Base-by-base conservation (phyloP, 2,797 vertebrate species). In the Epinephelus malabaricus region DNA sequence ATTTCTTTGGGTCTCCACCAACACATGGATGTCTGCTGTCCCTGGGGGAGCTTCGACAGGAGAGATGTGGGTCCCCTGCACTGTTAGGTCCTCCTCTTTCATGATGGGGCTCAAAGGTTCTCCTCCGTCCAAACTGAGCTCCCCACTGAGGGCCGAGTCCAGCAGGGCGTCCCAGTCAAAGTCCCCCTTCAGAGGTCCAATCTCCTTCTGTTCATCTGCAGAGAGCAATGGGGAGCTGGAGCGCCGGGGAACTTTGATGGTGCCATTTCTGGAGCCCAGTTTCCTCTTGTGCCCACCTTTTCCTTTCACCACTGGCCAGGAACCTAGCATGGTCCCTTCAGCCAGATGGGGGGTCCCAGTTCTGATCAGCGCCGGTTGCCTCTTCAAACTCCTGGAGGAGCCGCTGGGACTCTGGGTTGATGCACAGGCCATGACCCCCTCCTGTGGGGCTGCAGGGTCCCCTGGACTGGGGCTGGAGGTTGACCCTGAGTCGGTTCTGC, bases 161-260 rank as follows among this genome's bases (percentile, higher is more conserved):
- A 99, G 96, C 85, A 99, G 92, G 76, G 96, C 96, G 51, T 98
- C 97, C 98, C 98, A 99, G 94, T 99, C 98, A 76, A 99, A 99
- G 93, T 96, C 96, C 8, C 97, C 97, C 87, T 98, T 99, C 60
- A 99, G 95, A 0, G 96, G 96, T 2, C 96, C 97, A 56, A 97
- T 92, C 81, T 98, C 97, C 0, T 94, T 95, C 78, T 96, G 96
- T 23, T 97, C 97, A 1, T 99, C 98, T 14, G 86, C 90, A 11
- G 87, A 92, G 69, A 97, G 94, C 85, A 97, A 91, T 0, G 97
- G 95, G 0, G 96, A 95, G 86, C 93, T 96, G 83, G 95, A 94
- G 0, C 95, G 89, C 8, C 95, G 92, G 0, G 90, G 53, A 0
- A 1, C 90, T 92, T 98, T 98, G 88, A 86, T 68, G 1, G 88